Conservation (phyloP, 2,888 invertebrate genomes). For the Nysson spinosus region DNA sequence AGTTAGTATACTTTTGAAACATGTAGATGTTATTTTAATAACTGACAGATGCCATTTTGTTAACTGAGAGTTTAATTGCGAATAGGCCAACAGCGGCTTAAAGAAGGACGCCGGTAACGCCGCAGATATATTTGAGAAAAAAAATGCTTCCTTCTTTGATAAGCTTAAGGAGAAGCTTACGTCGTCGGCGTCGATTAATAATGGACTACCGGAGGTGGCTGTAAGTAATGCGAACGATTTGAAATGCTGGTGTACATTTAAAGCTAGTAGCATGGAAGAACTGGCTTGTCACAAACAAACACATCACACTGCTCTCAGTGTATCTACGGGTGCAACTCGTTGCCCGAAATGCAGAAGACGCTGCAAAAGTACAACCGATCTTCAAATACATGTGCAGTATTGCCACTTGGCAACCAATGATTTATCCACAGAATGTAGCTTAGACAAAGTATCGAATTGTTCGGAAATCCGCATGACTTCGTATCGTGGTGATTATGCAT, state of each 20-base stretch:
- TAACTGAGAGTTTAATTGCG: not conserved
- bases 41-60: not conserved
- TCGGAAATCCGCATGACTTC: slow-evolving; percentile 60
- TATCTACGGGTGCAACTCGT: slow-evolving; percentile 83
- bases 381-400: slow-evolving; percentile 86
- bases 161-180: slow-evolving; percentile 87
- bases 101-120: slow-evolving; percentile 62
- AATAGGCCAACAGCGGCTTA: slow-evolving; percentile 50
- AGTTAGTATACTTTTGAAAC: slow-evolving; percentile 52
- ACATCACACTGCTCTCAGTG: slow-evolving; percentile 73
- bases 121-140: slow-evolving; percentile 79
- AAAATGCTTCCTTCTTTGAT: slow-evolving; percentile 89
- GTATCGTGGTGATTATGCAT: slow-evolving; percentile 70
- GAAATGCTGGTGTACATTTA: slow-evolving; percentile 75
- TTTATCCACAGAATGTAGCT: slow-evolving; percentile 61
- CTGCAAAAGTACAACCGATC: slow-evolving; percentile 90
- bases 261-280: slow-evolving; percentile 70
- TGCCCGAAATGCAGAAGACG: slow-evolving; percentile 92
- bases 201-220: slow-evolving; percentile 85
- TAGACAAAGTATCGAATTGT: slow-evolving; percentile 64
- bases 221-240: slow-evolving; percentile 83
- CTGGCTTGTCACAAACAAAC: slow-evolving; percentile 72
- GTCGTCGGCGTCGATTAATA: slow-evolving; percentile 81
- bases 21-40: not conserved
- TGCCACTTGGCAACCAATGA: slow-evolving; percentile 77